These are phyloP conservation scores for Lasioglossum vierecki DNA, from an alignment of 2,888 invertebrate genomes.

Conservation along the genomic window DNA sequence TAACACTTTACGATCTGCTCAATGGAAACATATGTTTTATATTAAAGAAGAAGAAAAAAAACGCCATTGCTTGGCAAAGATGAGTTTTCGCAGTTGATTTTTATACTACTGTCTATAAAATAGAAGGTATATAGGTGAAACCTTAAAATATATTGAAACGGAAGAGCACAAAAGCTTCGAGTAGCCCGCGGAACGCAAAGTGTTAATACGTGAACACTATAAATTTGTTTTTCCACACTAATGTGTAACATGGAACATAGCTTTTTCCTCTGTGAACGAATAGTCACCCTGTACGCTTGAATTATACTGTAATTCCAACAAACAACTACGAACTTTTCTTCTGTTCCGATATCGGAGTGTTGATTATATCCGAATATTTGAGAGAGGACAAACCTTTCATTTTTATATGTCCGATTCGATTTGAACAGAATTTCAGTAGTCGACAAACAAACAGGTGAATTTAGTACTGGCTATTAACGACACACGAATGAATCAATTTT, in stretches of 20 bases:
- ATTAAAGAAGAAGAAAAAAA: neutral
- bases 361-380: neutral
- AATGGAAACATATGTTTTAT: conserved; percentile 3
- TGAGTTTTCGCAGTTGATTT: neutral
- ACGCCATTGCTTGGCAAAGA: neutral
- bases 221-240: neutral
- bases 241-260: neutral
- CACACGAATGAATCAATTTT: neutral
- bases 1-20: conserved; percentile 14
- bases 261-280: conserved; percentile 8
- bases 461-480: neutral
- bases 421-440: neutral
- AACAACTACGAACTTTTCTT: neutral
- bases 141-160: neutral
- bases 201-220: conserved; percentile 17
- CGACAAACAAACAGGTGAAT: neutral
- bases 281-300: neutral
- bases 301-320: conserved; percentile 10
- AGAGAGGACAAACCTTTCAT: neutral
- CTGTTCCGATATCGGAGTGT: neutral
- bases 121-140: neutral
- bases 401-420: neutral
- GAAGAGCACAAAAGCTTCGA: neutral
- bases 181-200: neutral
- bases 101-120: conserved; percentile 1